Conservation (phyloP, 2,113 vertebrate genomes). For the Neoarius graeffei region DNA sequence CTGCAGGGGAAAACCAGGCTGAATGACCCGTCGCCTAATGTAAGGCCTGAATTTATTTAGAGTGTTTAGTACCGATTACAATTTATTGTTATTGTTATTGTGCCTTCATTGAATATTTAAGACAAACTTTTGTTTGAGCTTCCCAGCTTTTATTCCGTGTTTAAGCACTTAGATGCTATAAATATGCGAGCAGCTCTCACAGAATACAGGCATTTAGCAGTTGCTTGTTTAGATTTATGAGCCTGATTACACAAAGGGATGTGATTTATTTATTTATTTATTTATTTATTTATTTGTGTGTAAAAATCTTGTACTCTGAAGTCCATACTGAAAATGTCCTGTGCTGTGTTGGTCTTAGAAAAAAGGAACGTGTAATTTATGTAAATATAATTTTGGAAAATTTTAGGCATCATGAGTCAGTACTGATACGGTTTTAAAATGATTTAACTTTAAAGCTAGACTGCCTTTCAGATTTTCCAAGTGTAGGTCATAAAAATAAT, state of each 20-base stretch:
- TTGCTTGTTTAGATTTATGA: neutral
- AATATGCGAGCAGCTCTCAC: neutral
- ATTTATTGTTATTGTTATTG: neutral
- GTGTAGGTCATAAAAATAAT: too few relatives aligned
- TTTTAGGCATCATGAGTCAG: neutral
- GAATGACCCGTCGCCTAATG: conserved; percentile 86
- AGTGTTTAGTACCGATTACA: neutral
- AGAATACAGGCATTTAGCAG: neutral
- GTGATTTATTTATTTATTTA: neutral
- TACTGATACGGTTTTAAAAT: neutral
- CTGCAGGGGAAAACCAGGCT: conserved; percentile 70
- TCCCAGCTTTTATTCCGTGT: conserved; percentile 7
- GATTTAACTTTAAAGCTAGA: neutral
- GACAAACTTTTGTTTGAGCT: neutral
- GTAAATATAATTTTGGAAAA: neutral
- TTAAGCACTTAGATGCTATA: neutral
- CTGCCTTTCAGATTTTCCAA: too few relatives aligned
- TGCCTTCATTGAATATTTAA: conserved; percentile 14
- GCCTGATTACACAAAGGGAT: neutral
- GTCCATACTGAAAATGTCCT: neutral
- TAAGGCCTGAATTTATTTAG: conserved; percentile 54
- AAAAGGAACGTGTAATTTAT: neutral
- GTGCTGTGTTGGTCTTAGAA: neutral
- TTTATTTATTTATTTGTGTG: too few relatives aligned
- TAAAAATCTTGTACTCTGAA: neutral